A percentile compares a stretch with the other conserved stretches of the same genome.
Evolutionary conservation across 2,113 vertebrate genomes (phyloP).

Genomic region (Entelurus aequoreus): DNA sequence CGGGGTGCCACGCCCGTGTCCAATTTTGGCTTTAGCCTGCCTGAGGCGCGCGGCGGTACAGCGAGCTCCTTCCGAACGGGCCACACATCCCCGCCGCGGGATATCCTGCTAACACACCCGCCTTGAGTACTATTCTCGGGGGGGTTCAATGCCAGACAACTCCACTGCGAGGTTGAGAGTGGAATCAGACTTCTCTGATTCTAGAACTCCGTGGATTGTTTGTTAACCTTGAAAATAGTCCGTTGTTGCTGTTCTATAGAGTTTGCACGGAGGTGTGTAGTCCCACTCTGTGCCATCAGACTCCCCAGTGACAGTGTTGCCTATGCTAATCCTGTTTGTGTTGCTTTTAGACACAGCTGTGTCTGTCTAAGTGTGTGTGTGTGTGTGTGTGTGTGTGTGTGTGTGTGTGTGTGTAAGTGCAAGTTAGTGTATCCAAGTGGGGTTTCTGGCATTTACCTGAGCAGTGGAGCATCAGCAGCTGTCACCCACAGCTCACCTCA

Average conservation of each 20-base stretch:
- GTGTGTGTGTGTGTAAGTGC: neutral
- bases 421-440: conserved; percentile 33
- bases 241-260: neutral
- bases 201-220: neutral
- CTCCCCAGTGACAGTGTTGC: conserved; percentile 10
- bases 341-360: conserved; percentile 17
- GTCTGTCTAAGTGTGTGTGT: neutral
- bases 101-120: too few relatives aligned
- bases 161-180: too few relatives aligned
- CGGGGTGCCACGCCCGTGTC: too few relatives aligned
- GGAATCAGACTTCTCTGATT: too few relatives aligned
- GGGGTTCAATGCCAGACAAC: too few relatives aligned
- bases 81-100: too few relatives aligned
- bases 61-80: too few relatives aligned
- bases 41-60: too few relatives aligned
- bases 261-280: neutral
- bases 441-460: conserved; percentile 65
- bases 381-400: neutral
- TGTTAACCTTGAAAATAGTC: conserved; percentile 1
- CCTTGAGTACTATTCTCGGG: too few relatives aligned
- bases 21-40: too few relatives aligned
- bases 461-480: conserved; percentile 54
- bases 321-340: conserved; percentile 14
- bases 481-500: conserved; percentile 63
- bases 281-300: neutral